Conservation (phyloP, 2,113 vertebrate genomes). For the Cottus gobio region DNA sequence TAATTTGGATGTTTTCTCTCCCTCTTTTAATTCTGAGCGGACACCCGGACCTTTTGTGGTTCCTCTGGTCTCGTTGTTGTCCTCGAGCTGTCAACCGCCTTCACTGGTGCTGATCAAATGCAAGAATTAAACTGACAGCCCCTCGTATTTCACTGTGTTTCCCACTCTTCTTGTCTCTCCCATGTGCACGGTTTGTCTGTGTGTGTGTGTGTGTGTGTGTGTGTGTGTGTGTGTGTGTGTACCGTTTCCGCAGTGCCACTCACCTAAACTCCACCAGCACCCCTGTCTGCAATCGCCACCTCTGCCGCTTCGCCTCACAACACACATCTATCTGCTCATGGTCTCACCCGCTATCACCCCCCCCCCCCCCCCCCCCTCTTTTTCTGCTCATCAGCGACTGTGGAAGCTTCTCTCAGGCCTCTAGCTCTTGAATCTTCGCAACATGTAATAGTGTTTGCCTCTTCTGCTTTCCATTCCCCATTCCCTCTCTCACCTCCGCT, state of each 20-base stretch:
- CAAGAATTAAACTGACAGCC: background rate
- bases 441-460: too few relatives aligned
- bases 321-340: background rate
- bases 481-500: too few relatives aligned
- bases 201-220: background rate
- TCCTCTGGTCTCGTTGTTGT: constrained; percentile 1
- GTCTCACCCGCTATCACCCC: constrained; percentile 27
- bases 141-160: background rate
- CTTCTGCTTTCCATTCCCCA: too few relatives aligned
- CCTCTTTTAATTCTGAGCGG: background rate
- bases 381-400: too few relatives aligned
- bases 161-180: background rate
- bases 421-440: too few relatives aligned
- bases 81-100: constrained; percentile 9
- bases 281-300: constrained; percentile 4
- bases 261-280: background rate
- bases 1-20: constrained; percentile 1
- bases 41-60: background rate
- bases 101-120: background rate
- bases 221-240: background rate
- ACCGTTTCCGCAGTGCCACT: background rate
- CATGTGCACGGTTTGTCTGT: background rate
- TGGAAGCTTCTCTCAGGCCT: too few relatives aligned
- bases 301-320: constrained; percentile 6
- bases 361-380: too few relatives aligned